A percentile compares a stretch with the other conserved stretches of the same genome.
phyloP scores from a whole-genome alignment of 2,113 vertebrate species.

The Prolemur simus region DNA sequence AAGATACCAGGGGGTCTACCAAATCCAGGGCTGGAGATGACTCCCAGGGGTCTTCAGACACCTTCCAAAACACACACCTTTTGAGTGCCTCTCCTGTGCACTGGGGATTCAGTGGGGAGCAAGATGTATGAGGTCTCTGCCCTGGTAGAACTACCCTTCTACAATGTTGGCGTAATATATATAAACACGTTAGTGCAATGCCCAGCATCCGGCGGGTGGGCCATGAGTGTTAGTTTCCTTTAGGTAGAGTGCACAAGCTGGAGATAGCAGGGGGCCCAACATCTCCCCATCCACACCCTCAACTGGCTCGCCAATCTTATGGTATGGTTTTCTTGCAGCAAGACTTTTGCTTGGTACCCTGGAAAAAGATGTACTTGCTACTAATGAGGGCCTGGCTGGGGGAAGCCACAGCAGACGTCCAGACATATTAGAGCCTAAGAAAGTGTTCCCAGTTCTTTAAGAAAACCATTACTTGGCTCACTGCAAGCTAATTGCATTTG shows the following conservation, averaged over 20 bases:
- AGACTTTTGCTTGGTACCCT: not conserved
- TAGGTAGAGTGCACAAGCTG: not conserved
- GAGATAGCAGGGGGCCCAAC: not conserved
- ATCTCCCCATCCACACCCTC: not conserved
- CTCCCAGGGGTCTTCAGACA: not conserved
- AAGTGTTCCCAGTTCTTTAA: constrained; percentile 77
- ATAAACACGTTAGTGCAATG: fast-evolving
- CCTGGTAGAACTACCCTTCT: not conserved
- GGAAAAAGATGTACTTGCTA: not conserved
- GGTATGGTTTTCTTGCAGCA: not conserved
- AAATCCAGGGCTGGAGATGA: not conserved
- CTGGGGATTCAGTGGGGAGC: not conserved
- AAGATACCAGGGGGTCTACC: not conserved
- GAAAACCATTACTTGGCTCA: constrained; percentile 86
- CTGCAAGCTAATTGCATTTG: constrained; percentile 87
- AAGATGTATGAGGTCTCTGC: not conserved
- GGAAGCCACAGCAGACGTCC: constrained; percentile 55
- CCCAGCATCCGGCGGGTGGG: fast-evolving
- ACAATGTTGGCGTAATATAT: fast-evolving
- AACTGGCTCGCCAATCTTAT: not conserved
- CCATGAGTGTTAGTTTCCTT: not conserved
- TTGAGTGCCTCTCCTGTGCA: not conserved
- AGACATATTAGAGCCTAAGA: constrained; percentile 72
- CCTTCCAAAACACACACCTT: not conserved
- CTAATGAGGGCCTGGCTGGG: not conserved